These are phyloP conservation scores for Cataglyphis rosenhaueri DNA, from an alignment of 2,888 invertebrate genomes.

Conservation along the genomic window DNA sequence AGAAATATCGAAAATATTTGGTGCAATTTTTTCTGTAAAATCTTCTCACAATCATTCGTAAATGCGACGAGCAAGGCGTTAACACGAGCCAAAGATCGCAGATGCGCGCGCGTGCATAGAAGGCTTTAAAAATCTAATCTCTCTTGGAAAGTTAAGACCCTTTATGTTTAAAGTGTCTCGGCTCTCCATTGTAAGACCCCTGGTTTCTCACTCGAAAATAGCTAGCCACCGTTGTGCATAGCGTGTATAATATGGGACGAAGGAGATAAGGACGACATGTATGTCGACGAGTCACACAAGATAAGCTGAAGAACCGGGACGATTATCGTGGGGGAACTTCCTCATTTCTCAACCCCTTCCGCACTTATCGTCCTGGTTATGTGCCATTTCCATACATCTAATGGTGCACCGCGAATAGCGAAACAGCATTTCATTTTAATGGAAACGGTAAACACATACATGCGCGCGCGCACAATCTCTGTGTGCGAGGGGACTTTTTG, in stretches of 20 bases:
- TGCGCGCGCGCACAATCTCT: neutral
- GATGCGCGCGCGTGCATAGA: neutral
- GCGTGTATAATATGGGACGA: conserved; percentile 72
- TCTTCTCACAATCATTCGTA: neutral
- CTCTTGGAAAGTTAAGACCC: conserved; percentile 46
- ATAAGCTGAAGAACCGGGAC: conserved; percentile 75
- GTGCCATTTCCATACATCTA: conserved; percentile 76
- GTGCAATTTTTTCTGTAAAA: neutral
- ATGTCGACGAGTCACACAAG: conserved; percentile 75
- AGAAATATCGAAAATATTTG: neutral
- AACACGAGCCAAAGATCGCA: conserved; percentile 20
- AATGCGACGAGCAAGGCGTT: conserved; percentile 8
- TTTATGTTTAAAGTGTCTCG: conserved; percentile 62
- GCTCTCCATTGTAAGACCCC: conserved; percentile 60
- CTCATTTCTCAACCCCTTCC: conserved; percentile 77
- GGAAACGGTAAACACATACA: conserved; percentile 59
- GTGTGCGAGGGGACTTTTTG: conserved; percentile 65
- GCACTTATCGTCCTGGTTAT: conserved; percentile 77
- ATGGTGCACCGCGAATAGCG: conserved; percentile 74
- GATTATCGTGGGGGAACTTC: conserved; percentile 74
- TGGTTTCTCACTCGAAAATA: conserved; percentile 71
- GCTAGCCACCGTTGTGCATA: conserved; percentile 65
- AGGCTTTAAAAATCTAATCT: conserved; percentile 68
- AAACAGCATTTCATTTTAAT: conserved; percentile 76
- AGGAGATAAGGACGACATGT: conserved; percentile 76